Conservation (phyloP, 1,140 invertebrate genomes). For the Nephotettix cincticeps region DNA sequence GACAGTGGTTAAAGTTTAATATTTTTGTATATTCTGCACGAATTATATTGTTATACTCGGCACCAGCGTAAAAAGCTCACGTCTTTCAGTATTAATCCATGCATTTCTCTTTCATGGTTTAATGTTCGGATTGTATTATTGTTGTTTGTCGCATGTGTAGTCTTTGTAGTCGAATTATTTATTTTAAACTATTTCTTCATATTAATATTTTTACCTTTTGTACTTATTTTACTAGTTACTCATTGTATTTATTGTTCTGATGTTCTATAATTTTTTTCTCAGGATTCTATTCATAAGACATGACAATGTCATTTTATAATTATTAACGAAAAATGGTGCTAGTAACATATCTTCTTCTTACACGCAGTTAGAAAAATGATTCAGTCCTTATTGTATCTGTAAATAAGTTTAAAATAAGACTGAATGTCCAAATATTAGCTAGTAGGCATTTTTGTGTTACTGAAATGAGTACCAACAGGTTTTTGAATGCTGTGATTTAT, state of each 20-base stretch:
- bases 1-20: background rate
- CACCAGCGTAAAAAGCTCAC: background rate
- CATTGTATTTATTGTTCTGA: background rate
- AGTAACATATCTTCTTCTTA: background rate
- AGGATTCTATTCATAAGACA: too few relatives aligned
- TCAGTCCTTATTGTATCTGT: constrained; percentile 17
- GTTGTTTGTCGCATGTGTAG: background rate
- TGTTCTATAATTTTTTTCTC: too few relatives aligned
- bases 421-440: constrained; percentile 5
- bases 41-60: background rate
- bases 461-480: background rate
- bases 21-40: background rate
- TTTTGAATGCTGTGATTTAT: background rate
- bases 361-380: background rate
- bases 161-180: background rate
- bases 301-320: too few relatives aligned
- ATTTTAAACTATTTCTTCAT: background rate
- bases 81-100: constrained; percentile 13
- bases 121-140: background rate
- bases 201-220: background rate
- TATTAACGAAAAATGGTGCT: background rate
- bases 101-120: background rate
- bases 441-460: background rate
- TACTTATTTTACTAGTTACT: background rate
- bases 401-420: constrained; percentile 13